Evolutionary conservation across 2,888 invertebrate species (phyloP).

Genomic region (Eupelmus urozonus): DNA sequence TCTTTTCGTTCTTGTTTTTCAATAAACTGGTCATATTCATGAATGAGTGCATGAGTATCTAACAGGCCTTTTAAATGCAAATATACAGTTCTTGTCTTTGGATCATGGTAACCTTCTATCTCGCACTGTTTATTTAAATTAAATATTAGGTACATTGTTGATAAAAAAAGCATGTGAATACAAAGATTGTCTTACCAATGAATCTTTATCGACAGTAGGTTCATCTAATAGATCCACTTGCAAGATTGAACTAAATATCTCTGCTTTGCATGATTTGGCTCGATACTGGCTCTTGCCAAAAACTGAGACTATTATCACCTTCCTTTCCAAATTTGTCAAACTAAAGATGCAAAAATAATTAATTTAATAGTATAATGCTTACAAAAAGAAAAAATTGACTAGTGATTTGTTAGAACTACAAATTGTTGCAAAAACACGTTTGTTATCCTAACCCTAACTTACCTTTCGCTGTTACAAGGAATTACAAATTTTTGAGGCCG

Average conservation of each 20-base stretch:
- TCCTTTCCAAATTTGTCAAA: slow-evolving; percentile 71
- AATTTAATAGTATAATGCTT: background rate
- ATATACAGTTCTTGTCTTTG: slow-evolving; percentile 79
- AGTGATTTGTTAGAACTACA: slow-evolving; percentile 2
- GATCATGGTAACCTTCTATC: slow-evolving; percentile 79
- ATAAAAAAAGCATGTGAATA: slow-evolving; percentile 11
- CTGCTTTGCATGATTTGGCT: slow-evolving; percentile 82
- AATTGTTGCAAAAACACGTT: slow-evolving; percentile 8
- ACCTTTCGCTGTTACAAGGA: slow-evolving; percentile 63
- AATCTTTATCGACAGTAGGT: slow-evolving; percentile 70
- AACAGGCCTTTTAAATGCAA: slow-evolving; percentile 80
- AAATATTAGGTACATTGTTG: background rate
- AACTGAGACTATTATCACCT: slow-evolving; percentile 85
- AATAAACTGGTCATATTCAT: slow-evolving; percentile 77
- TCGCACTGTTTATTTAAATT: slow-evolving; percentile 70
- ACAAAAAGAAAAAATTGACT: background rate
- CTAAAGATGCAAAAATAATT: slow-evolving; percentile 61
- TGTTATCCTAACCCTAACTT: slow-evolving; percentile 16
- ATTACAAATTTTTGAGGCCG: slow-evolving; percentile 72
- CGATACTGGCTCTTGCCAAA: slow-evolving; percentile 85
- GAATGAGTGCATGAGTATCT: slow-evolving; percentile 79
- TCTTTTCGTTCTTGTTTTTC: slow-evolving; percentile 79
- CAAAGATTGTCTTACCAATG: slow-evolving; percentile 69
- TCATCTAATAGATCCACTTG: slow-evolving; percentile 72
- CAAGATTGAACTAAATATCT: slow-evolving; percentile 75